Evolutionary conservation across 2,113 vertebrate species (phyloP).

Genomic region (Jaculus jaculus): DNA sequence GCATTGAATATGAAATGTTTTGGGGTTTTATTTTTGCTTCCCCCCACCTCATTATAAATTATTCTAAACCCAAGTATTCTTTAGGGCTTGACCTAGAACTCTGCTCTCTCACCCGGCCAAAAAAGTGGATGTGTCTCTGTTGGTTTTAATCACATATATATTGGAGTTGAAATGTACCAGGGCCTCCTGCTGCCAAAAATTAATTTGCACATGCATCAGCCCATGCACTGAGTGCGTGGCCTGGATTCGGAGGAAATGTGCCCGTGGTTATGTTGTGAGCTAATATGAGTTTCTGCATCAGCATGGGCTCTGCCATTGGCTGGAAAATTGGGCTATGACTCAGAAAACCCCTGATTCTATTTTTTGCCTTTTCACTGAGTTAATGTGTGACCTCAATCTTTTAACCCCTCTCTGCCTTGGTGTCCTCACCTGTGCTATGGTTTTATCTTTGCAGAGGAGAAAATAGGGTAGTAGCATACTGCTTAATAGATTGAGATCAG

Average conservation of each 20-base stretch:
- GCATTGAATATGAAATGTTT: neutral
- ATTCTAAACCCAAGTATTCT: neutral
- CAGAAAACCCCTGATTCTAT: constrained; percentile 55
- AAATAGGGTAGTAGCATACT: neutral
- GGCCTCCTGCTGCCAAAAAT: constrained; percentile 53
- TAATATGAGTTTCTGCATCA: constrained; percentile 41
- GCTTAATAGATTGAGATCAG: neutral
- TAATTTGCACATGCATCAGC: constrained; percentile 51
- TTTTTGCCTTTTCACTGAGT: constrained; percentile 52
- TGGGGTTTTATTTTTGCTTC: neutral
- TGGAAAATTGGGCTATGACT: constrained; percentile 48
- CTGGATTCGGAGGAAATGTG: constrained; percentile 50
- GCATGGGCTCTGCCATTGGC: constrained; percentile 13
- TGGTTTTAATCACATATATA: constrained; percentile 38
- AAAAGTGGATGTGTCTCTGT: neutral
- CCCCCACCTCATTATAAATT: neutral
- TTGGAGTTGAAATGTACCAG: constrained; percentile 31
- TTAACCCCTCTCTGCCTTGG: constrained; percentile 23
- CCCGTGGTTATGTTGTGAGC: constrained; percentile 51
- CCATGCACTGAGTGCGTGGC: neutral
- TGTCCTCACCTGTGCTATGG: constrained; percentile 25
- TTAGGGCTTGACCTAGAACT: neutral
- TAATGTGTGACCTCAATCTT: constrained; percentile 35
- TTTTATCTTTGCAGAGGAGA: neutral
- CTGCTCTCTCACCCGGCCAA: neutral